Evolutionary conservation across 2,797 vertebrate species (phyloP).

Genomic region (Eulemur coronatus): DNA sequence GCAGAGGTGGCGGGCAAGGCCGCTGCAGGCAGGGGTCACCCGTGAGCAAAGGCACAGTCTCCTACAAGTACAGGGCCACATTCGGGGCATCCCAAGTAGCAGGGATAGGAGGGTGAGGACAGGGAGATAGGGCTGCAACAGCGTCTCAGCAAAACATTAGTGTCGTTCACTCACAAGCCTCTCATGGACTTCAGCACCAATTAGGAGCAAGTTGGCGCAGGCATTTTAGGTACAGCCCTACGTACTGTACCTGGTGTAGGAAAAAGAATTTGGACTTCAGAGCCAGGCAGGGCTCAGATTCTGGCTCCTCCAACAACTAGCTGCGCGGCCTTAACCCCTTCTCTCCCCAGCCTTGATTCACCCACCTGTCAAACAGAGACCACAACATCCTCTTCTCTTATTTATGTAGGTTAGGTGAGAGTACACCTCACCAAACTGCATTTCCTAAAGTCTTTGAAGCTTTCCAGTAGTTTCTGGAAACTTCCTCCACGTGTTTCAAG

Average conservation of each 20-base stretch:
- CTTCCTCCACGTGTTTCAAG: background rate
- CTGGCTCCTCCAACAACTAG: background rate
- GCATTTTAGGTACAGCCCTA: background rate
- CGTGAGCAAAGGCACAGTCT: background rate
- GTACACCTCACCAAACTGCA: background rate
- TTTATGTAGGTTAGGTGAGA: background rate
- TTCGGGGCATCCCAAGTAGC: background rate
- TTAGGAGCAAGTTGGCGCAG: fast-evolving
- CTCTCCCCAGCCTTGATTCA: background rate
- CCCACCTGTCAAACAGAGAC: background rate
- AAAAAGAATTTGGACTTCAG: background rate
- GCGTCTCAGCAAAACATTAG: background rate
- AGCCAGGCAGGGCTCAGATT: background rate
- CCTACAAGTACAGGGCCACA: background rate
- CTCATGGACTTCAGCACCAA: background rate
- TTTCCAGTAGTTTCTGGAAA: conserved; percentile 21
- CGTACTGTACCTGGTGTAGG: background rate
- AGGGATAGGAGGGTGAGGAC: background rate
- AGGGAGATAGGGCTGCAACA: background rate
- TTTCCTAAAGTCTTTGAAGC: background rate
- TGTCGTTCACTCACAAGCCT: background rate
- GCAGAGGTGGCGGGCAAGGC: fast-evolving
- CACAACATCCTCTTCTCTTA: background rate
- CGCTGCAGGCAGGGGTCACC: background rate
- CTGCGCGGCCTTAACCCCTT: background rate